phyloP scores from a whole-genome alignment of 2,888 invertebrate genomes.

The Eurytoma adleriae region DNA sequence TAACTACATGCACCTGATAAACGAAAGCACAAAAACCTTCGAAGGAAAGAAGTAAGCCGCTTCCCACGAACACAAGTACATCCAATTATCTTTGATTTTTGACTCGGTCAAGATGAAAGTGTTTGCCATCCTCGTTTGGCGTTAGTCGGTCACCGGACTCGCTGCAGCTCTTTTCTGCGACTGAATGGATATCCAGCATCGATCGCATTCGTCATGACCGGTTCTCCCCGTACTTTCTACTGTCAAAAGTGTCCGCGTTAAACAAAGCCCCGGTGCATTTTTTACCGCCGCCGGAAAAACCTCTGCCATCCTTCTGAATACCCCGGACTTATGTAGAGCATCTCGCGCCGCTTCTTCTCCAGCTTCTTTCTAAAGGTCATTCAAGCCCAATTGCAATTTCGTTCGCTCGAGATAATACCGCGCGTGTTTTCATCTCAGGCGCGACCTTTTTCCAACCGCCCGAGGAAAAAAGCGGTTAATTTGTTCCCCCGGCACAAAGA shows the following conservation, averaged over 20 bases:
- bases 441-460: too few species aligned
- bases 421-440: too few species aligned
- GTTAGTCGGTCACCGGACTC: constrained; percentile 31
- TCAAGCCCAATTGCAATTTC: neutral
- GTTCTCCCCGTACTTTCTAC: constrained; percentile 41
- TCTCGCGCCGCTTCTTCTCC: too few species aligned
- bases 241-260: constrained; percentile 15
- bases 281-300: neutral
- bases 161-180: constrained; percentile 17
- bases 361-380: neutral
- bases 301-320: too few species aligned
- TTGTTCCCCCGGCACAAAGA: too few species aligned
- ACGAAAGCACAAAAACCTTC: too few species aligned
- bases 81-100: constrained; percentile 34
- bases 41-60: too few species aligned
- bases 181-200: constrained; percentile 12
- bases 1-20: too few species aligned
- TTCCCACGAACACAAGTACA: neutral
- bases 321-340: neutral
- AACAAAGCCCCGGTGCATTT: constrained; percentile 22
- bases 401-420: neutral
- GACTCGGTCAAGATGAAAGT: constrained; percentile 32
- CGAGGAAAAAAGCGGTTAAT: too few species aligned
- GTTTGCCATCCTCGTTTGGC: neutral
- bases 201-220: constrained; percentile 19